Conservation (phyloP, 2,797 vertebrate genomes). For the Ptychobarbus kaznakovi region DNA sequence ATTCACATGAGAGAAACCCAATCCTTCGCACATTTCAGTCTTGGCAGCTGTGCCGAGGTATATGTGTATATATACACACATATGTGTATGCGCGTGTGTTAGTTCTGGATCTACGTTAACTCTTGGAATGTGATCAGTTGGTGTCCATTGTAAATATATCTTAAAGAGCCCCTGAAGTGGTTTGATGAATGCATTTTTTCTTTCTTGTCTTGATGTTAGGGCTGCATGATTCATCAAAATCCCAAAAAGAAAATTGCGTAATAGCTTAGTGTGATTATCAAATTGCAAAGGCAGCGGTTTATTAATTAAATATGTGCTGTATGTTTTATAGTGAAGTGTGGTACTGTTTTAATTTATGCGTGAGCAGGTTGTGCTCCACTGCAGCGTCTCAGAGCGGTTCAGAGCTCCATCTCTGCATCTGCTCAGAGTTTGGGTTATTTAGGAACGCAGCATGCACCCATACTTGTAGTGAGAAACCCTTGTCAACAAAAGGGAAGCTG, state of each 20-base stretch:
- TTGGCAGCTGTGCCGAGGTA: slow-evolving; percentile 31
- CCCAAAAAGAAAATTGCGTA: not conserved
- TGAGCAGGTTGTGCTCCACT: not conserved
- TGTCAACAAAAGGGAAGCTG: not conserved
- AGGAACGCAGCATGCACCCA: too few species aligned
- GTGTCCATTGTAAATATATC: slow-evolving; percentile 10
- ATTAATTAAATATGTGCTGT: not conserved
- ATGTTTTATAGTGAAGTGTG: not conserved
- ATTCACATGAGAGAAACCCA: slow-evolving; percentile 45
- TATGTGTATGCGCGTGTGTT: slow-evolving; percentile 16
- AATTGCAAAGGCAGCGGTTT: not conserved
- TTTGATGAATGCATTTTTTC: not conserved
- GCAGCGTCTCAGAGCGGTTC: not conserved
- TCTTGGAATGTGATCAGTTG: slow-evolving; percentile 32
- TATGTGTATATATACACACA: too few species aligned
- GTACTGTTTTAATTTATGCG: not conserved
- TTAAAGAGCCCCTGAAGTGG: not conserved
- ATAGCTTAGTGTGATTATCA: not conserved
- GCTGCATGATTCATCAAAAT: not conserved
- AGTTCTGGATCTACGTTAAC: slow-evolving; percentile 26
- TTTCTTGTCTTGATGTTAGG: not conserved
- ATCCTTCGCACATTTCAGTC: slow-evolving; percentile 22
- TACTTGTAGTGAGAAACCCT: not conserved
- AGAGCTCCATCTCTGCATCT: too few species aligned
- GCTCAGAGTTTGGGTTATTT: too few species aligned